These are phyloP conservation scores for Torymus texanus DNA, from an alignment of 2,888 invertebrate species.

Conservation along the genomic window DNA sequence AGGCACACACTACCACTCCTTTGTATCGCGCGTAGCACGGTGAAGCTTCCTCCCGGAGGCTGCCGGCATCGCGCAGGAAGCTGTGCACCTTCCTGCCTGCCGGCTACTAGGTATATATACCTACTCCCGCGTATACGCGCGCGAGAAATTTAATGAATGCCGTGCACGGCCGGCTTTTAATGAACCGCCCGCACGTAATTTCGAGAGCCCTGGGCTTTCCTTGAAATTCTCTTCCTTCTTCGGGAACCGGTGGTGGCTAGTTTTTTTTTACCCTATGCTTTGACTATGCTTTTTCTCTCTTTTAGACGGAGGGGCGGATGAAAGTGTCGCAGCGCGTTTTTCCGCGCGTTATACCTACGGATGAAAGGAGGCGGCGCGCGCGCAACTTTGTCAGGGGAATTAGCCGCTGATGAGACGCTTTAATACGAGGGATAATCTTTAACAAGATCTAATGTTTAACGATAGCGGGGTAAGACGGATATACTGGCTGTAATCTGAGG, in stretches of 20 bases:
- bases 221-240: slow-evolving; percentile 36
- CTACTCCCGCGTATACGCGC: slow-evolving; percentile 38
- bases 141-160: slow-evolving; percentile 68
- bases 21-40: slow-evolving; percentile 61
- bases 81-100: no score
- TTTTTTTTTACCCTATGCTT: not conserved
- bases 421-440: no score
- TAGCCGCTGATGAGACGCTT: no score
- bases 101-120: no score
- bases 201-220: slow-evolving; percentile 5
- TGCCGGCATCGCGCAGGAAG: no score
- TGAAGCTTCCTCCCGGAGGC: slow-evolving; percentile 36
- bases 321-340: no score
- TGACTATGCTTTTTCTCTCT: not conserved
- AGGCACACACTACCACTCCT: not conserved
- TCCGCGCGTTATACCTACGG: no score
- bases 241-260: not conserved
- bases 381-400: no score
- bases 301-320: not conserved
- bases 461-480: no score
- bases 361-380: no score
- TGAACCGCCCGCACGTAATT: slow-evolving; percentile 17
- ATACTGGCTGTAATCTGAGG: no score
- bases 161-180: slow-evolving; percentile 51
- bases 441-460: no score